Evolutionary conservation across 2,113 vertebrate species (phyloP), one percentile per base, ranked within the genome.

Genomic region (Smithornis capensis): DNA sequence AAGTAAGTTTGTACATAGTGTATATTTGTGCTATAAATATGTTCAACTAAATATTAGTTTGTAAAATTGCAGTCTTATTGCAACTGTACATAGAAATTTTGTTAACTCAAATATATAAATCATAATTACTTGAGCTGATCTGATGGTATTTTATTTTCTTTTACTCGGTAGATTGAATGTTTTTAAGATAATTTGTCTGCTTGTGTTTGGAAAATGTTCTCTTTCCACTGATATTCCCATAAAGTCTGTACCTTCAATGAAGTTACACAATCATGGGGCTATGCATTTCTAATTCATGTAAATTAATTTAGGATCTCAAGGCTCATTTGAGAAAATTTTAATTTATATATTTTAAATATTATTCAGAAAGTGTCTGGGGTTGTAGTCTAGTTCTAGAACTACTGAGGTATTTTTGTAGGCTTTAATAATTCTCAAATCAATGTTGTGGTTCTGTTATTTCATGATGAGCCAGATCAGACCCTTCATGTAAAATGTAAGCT

Each of bases 1-100:
- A 85, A 23, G 60, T 82, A 38, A 18, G 17, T 91, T 95, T 97
- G 96, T 97, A 96, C 44, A 97, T 97, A 96, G 40, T 95, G 67
- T 95, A 91, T 76, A 50, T 84, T 77, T 97, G 81, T 97, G 77
- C 94, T 88, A 92, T 96, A 97, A 93, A 92, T 82, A 68, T 13
- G 74, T 67, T 67, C 59, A 67, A 55, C n/a, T 76, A 65, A 70
- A n/a, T 78, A 47, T 12, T 56, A 79, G 57, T 92, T 96, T 89
- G 82, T 85, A 83, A 94, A 94, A 83, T 16, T 74, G 42, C 83
- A 56, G 22, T 83, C 18, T 83, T 70, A 49, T 52, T 91, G 90
- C 62, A 83, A 21, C 16, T 89, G 84, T 91, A 60, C 52, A 90
- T 59, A 83, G 63, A 87, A 83, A 29, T 93, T 16, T 78, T 86